Base-by-base conservation (phyloP, 2,113 vertebrate genomes). In the Aphyosemion australe region DNA sequence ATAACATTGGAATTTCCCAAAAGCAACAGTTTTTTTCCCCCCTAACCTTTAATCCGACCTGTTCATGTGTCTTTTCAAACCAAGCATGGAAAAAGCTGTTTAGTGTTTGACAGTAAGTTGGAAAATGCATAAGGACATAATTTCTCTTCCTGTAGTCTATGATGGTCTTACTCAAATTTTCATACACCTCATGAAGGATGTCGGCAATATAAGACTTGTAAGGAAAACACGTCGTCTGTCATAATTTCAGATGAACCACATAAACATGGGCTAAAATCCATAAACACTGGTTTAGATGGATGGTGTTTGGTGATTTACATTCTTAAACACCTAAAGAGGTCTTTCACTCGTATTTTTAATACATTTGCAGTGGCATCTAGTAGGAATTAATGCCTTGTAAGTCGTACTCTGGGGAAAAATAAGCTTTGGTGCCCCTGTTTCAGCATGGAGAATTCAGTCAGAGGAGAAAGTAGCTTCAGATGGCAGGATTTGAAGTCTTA, bases 1-100 rank as follows among this genome's bases (percentile, higher is more conserved):
- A 59, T 68, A 54, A 70, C 59, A 55, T 47, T 58, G 31, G 58
- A 70, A 67, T 73, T 69, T 45, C 49, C 72, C 32, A 52, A 61
- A 59, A 74, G 62, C 14, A 48, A 32, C 32, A 13, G 20, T 63
- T 66, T 63, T 21, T 48, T 39, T n/a, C n/a, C 48, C 42, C 47
- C 50, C 50, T 64, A 43, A 53, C 41, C n/a, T 65, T 51, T 51
- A 26, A 9, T 18, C 19, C 45, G 49, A 67, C 34, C 46, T 61
- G 18, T 53, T 65, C 42, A 9, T 21, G 46, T 26, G n/a, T 71
- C 45, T 51, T 34, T 32, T 72, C 10, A 60, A 52, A 53, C 61
- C 39, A 18, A 32, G 13, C 0, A 1, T 46, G 8, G 19, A 16
- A 53, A 43, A 70, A 56, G 31, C 14, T 20, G 21, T 39, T 61